Base-by-base conservation (phyloP, 2,797 vertebrate genomes). In the Odontamblyopus lacepedii region DNA sequence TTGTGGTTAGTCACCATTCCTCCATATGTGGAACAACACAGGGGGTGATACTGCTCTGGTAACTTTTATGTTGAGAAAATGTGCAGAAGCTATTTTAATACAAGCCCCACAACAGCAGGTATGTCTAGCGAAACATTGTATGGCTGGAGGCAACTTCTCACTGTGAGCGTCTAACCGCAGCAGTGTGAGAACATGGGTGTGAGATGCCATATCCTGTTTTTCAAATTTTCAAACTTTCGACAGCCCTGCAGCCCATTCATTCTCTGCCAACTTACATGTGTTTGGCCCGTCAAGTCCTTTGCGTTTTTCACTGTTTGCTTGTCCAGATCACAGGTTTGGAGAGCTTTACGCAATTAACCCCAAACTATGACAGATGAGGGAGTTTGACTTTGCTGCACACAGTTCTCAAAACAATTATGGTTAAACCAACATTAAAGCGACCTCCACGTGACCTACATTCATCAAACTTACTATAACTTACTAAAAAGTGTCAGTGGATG, bases 171-270 rank as follows among this genome's bases (percentile, higher is more conserved):
- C 79, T 86, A 87, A 82, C 79, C 82, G 71, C 80, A 87, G 27
- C 29, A 30, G 41, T 0, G 66, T 71, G 29, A 78, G 74, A 81
- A 67, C 38, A 67, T 55, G 78, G 76, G 83, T 75, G 76, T 74
- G 56, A 72, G 64, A 78, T 76, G 73, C 76, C 80, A 83, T 87
- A 86, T 93, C 90, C 91, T 92, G 92, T 92, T 92, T 87, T 86
- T 87, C 78, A 67, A 74, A 75, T 27, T 63, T 30, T 55, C 56
- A 60, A 38, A 32, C 50, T 70, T 35, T 27, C n/a, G 6, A 41
- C 35, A 51, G 30, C 18, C 29, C 41, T 8, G 60, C 56, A 66
- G 41, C 6, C 27, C 63, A 72, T 83, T 82, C 64, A 80, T 15
- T 64, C 50, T 53, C 38, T 68, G 81, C 73, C 75, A 73, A 55